Evolutionary conservation across 92 coral and sea anemone genomes (phyloP), one percentile per base, ranked within the genome.

Genomic region (Nematostella vectensis): DNA sequence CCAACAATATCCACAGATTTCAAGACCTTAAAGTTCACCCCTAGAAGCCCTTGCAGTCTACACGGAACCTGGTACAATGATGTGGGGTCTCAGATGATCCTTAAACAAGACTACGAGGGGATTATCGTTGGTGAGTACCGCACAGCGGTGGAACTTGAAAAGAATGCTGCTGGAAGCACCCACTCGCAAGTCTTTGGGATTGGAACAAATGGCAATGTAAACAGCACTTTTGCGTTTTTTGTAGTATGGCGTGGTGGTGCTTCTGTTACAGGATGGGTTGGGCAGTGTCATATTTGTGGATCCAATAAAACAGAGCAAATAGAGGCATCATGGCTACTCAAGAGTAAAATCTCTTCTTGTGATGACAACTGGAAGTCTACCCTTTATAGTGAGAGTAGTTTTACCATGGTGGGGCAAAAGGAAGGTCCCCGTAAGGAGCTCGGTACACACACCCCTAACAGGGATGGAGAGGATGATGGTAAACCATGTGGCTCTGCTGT

Each of bases 261-360:
- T 0, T 89, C 97, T 1, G 95, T 85, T n/a, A 89, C 95, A 11
- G 91, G 97, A 25, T 89, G 97, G 95, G 89, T 89, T 13, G 97
- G 97, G 8, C 97, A 89, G 76, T 85, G 97, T 44, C 97, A 89
- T 29, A 65, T 89, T 40, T 89, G 97, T 58, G 93, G 96, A 26
- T 82, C 61, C 16, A 89, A 89, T 68, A 63, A 77, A 17, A 85
- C 97, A 8, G 95, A 79, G 25, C 70, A 72, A 31, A 50, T 89
- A 23, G 97, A 89, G 68, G 76, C 72, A 49, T 55, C 75, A 17
- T 89, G 97, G 97, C 39, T 89, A 10, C 49, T 89, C 37, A 40
- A 81, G 31, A 77, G 78, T 37, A 70, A 74, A 50, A 74, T 89
- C 25, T 64, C 64, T 13, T 58, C 50, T 17, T 85, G 95, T 31